These are phyloP conservation scores for Thalassoma bifasciatum DNA, from an alignment of 2,113 vertebrate genomes.

Conservation along the genomic window DNA sequence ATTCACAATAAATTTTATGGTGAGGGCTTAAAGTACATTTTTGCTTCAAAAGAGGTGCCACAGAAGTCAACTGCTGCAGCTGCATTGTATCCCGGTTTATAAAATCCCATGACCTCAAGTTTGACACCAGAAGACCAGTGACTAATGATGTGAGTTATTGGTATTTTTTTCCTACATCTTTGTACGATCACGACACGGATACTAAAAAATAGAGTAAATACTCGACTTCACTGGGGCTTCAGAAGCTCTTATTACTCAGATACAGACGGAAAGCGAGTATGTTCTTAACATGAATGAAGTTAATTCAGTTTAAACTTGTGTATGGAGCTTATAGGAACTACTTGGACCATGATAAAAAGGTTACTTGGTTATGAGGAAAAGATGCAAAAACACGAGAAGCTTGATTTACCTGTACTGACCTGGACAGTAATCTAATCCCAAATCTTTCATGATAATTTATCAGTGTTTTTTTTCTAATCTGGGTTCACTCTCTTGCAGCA, in stretches of 20 bases:
- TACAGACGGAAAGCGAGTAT: too few relatives aligned
- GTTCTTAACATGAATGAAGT: constrained; percentile 6
- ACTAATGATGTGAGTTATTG: constrained; percentile 33
- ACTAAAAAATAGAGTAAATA: too few relatives aligned
- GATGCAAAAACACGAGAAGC: too few relatives aligned
- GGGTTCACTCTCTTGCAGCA: too few relatives aligned
- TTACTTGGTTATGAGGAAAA: neutral
- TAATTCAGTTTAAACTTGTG: neutral
- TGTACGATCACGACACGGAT: constrained; percentile 5
- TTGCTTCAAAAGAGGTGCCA: constrained; percentile 51
- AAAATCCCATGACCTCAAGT: constrained; percentile 31
- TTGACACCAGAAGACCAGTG: constrained; percentile 26
- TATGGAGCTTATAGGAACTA: neutral
- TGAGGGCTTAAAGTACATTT: constrained; percentile 32
- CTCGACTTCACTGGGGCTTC: neutral
- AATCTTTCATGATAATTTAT: too few relatives aligned
- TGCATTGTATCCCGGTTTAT: constrained; percentile 24
- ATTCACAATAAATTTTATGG: constrained; percentile 18
- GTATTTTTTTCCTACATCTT: constrained; percentile 32
- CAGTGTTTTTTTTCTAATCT: too few relatives aligned
- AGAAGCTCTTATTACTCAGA: too few relatives aligned
- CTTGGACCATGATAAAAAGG: neutral
- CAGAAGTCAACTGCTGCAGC: constrained; percentile 23
- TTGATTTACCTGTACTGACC: too few relatives aligned
- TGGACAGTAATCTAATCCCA: too few relatives aligned